Percentiles rank a stretch among this genome's conserved stretches.
Evolutionary conservation across 2,797 vertebrate species (phyloP).

Genomic region (Takifugu ocellatus): DNA sequence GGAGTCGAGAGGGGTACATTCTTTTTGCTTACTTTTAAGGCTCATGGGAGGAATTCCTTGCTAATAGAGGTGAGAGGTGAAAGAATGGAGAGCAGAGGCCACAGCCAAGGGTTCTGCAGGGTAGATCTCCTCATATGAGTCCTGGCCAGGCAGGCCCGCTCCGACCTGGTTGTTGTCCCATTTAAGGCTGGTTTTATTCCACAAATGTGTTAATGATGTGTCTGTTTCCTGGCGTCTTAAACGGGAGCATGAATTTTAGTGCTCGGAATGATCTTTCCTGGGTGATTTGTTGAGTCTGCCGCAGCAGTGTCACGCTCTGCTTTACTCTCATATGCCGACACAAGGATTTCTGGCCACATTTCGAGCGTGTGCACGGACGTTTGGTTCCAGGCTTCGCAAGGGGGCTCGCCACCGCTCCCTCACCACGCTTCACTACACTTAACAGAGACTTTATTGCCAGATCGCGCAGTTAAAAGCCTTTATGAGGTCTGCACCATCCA

Average conservation of each 20-base stretch:
- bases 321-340: neutral
- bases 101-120: slow-evolving; percentile 56
- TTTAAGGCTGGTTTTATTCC: slow-evolving; percentile 2
- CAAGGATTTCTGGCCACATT: slow-evolving; percentile 8
- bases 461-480: slow-evolving; percentile 72
- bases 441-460: slow-evolving; percentile 70
- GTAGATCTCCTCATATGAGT: slow-evolving; percentile 41
- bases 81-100: slow-evolving; percentile 57
- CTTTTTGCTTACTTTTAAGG: slow-evolving; percentile 75
- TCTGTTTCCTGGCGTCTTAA: no score
- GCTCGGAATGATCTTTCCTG: no score
- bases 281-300: no score
- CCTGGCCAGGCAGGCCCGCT: slow-evolving; percentile 4
- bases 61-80: slow-evolving; percentile 85
- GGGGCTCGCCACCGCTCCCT: slow-evolving; percentile 49
- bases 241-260: no score
- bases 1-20: slow-evolving; percentile 67
- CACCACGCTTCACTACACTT: slow-evolving; percentile 71
- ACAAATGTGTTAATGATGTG: neutral
- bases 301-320: no score
- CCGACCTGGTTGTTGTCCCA: slow-evolving; percentile 1
- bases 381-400: slow-evolving; percentile 35
- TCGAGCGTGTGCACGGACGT: slow-evolving; percentile 35
- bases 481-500: slow-evolving; percentile 68
- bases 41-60: slow-evolving; percentile 82